Percentiles rank a stretch among this genome's conserved stretches.
Evolutionary conservation across 2,113 vertebrate genomes (phyloP).

Genomic region (Atlantisia rogersi): DNA sequence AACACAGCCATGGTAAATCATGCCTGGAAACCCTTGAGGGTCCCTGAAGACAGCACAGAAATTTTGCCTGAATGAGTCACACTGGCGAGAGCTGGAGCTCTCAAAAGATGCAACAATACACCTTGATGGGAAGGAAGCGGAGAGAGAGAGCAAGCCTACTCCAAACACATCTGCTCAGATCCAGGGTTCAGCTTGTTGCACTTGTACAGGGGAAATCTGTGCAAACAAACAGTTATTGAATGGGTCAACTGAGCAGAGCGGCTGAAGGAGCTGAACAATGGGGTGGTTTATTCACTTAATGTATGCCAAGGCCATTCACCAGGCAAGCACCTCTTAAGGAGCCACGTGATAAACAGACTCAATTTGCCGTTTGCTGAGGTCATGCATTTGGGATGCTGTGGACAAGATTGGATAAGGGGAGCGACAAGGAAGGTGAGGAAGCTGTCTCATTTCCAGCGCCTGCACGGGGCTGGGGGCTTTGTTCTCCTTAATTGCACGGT

Average conservation of each 20-base stretch:
- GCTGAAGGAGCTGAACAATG: slow-evolving; percentile 57
- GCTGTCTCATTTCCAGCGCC: not conserved
- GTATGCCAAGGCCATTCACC: slow-evolving; percentile 63
- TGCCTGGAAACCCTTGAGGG: not conserved
- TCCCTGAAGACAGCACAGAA: not conserved
- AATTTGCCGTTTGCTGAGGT: not conserved
- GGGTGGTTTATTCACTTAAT: slow-evolving; percentile 45
- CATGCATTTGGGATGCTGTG: not conserved
- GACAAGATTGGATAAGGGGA: not conserved
- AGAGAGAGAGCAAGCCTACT: slow-evolving; percentile 18
- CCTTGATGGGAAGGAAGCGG: slow-evolving; percentile 49
- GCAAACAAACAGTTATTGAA: slow-evolving; percentile 65
- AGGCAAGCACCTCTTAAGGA: slow-evolving; percentile 50
- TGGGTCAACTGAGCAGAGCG: slow-evolving; percentile 51
- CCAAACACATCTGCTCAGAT: slow-evolving; percentile 61
- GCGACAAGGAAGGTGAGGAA: not conserved
- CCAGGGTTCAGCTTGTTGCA: slow-evolving; percentile 46
- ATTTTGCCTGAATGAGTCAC: slow-evolving; percentile 3
- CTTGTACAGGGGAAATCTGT: slow-evolving; percentile 51
- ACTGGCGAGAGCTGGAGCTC: slow-evolving; percentile 1
- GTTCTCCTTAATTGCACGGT: not conserved
- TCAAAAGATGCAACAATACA: slow-evolving; percentile 45
- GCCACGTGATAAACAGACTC: slow-evolving; percentile 15
- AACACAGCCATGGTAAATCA: not conserved
- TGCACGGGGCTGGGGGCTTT: not conserved